phyloP scores from a whole-genome alignment of 2,888 invertebrate genomes.

The Dusona sp. region DNA sequence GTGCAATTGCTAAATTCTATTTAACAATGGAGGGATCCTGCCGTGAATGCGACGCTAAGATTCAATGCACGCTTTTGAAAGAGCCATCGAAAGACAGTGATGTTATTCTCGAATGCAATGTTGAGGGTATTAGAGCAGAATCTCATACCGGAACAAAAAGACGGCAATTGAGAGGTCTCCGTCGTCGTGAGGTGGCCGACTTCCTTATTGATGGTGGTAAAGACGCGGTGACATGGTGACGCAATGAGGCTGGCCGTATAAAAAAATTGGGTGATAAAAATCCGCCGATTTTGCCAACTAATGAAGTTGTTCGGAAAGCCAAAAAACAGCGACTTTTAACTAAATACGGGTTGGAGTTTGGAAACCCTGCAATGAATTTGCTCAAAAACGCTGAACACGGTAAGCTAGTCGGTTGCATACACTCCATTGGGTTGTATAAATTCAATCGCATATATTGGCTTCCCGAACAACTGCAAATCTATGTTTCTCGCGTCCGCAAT shows the following conservation, averaged over 20 bases:
- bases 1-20: slow-evolving; percentile 19
- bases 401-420: slow-evolving; percentile 39
- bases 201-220: slow-evolving; percentile 48
- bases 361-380: slow-evolving; percentile 48
- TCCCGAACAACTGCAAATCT: slow-evolving; percentile 44
- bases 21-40: slow-evolving; percentile 36
- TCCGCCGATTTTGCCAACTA: slow-evolving; percentile 46
- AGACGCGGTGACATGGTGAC: slow-evolving; percentile 40
- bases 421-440: slow-evolving; percentile 24
- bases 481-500: slow-evolving; percentile 32
- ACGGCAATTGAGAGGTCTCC: slow-evolving; percentile 33
- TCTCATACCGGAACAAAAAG: slow-evolving; percentile 44
- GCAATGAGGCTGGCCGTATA: slow-evolving; percentile 48
- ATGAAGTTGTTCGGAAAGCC: slow-evolving; percentile 47
- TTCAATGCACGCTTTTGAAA: slow-evolving; percentile 39
- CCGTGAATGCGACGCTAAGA: slow-evolving; percentile 41
- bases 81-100: slow-evolving; percentile 41
- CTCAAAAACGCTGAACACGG: slow-evolving; percentile 26
- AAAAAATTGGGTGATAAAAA: slow-evolving; percentile 52
- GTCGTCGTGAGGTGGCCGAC: slow-evolving; percentile 27
- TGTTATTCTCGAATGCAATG: slow-evolving; percentile 37
- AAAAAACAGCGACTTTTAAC: slow-evolving; percentile 43
- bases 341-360: slow-evolving; percentile 29
- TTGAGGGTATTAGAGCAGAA: slow-evolving; percentile 7
- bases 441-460: slow-evolving; percentile 54